Evolutionary conservation across 2,888 invertebrate genomes (phyloP).

Genomic region (Drosophila multiciliata): DNA sequence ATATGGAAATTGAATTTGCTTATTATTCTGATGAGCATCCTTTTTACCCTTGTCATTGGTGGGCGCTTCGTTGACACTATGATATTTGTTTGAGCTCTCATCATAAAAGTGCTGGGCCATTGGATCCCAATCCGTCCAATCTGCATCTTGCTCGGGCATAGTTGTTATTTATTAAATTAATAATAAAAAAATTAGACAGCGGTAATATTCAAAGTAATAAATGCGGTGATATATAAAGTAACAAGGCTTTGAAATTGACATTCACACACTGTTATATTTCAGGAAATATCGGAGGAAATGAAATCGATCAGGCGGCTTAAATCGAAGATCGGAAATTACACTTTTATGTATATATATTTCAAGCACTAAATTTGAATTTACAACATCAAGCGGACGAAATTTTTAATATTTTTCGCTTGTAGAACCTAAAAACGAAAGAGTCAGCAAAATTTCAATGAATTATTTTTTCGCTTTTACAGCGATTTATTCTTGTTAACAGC

Average conservation of each 20-base stretch:
- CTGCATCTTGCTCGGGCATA: conserved; percentile 18
- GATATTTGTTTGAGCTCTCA: conserved; percentile 34
- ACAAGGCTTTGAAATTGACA: not conserved
- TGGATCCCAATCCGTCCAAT: conserved; percentile 54
- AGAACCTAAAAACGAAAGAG: not conserved
- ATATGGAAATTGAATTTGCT: conserved; percentile 44
- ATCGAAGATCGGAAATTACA: not conserved
- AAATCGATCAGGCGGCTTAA: not conserved
- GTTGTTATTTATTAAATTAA: not conserved
- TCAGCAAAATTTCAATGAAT: not conserved
- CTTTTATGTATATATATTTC: not conserved
- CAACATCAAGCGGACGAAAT: not conserved
- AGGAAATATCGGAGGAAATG: not conserved
- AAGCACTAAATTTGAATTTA: not conserved
- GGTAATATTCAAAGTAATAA: not conserved
- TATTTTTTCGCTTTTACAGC: not conserved
- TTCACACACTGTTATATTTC: conserved; percentile 1
- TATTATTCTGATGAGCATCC: not conserved
- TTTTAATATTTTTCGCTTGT: not conserved
- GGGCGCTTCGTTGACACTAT: conserved; percentile 7
- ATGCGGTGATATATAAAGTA: not conserved
- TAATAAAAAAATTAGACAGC: not conserved
- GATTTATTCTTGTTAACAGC: not conserved
- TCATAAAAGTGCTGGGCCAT: conserved; percentile 46
- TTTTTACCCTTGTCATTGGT: not conserved